Base-by-base conservation (phyloP, 1,140 invertebrate species). In the Hylaeus anthracinus region DNA sequence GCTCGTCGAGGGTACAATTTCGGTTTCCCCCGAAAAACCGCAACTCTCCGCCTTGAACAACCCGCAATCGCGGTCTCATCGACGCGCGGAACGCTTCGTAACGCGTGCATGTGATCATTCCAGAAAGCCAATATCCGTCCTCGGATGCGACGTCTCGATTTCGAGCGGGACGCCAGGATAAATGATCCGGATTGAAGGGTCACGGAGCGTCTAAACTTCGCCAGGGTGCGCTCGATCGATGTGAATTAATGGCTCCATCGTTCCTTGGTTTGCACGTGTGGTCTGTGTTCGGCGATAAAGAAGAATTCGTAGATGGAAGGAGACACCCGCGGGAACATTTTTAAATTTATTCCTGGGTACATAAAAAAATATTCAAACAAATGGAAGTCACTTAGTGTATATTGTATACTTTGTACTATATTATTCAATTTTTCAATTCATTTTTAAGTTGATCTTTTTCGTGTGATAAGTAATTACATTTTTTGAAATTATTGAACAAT, bases 171-270 rank as follows among this genome's bases (percentile, higher is more conserved):
- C n/a, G 15, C 63, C 55, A 12, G 37, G 43, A 77, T 69, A 77
- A 77, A 77, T 77, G 66, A 77, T 51, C 37, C 14, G 43, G 26
- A 48, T 67, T 12, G 43, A 48, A 26, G 65, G 65, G 43, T 10
- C 37, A 48, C 15, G 43, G 3, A 12, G n/a, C 60, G 56, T 63
- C 58, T 43, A 41, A 56, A 26, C 73, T 12, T 53, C 26, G 51
- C 10, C 37, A 5, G 41, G 9, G 3, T 26, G 48, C 2, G n/a
- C 70, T 66, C 78, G 81, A 88, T 85, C 75, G 83, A 88, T 85
- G 72, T 82, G 82, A 79, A 87, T 84, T 86, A 86, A 86, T 85
- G 85, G 69, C 48, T 58, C 71, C 39, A 74, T 61, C 55, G 15
- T 37, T 9, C 14, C 37, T 1, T 64, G 63, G 26, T 51, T 8